Conservation (phyloP, 2,113 vertebrate genomes). For the Pampusana beccarii region DNA sequence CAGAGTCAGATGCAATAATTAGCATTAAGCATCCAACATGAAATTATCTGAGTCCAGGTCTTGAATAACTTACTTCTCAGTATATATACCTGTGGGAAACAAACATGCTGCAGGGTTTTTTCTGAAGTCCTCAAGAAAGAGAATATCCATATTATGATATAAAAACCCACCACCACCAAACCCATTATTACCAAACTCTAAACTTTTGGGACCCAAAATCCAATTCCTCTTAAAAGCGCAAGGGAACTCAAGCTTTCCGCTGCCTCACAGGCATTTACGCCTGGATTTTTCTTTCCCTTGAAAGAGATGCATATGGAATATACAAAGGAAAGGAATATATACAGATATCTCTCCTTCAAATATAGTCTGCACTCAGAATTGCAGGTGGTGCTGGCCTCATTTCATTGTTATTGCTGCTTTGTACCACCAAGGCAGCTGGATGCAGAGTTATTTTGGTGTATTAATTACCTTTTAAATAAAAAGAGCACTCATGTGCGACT, state of each 20-base stretch:
- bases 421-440: background rate
- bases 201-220: background rate
- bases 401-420: background rate
- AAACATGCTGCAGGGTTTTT: background rate
- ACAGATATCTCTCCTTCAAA: background rate
- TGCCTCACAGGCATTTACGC: background rate
- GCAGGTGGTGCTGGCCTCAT: background rate
- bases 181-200: background rate
- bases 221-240: background rate
- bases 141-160: background rate
- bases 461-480: background rate
- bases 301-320: background rate
- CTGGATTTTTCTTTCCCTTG: background rate
- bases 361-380: background rate
- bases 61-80: background rate
- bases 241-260: rapidly evolving
- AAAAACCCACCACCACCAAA: background rate
- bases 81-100: background rate
- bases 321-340: background rate
- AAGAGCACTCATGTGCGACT: background rate
- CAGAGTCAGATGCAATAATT: background rate
- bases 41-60: background rate
- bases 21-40: background rate
- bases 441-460: background rate
- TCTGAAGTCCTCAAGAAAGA: background rate